A percentile compares a stretch with the other conserved stretches of the same genome.
These are phyloP conservation scores for Drosophila nr. medialis DNA, from an alignment of 2,888 invertebrate genomes.

Conservation along the genomic window DNA sequence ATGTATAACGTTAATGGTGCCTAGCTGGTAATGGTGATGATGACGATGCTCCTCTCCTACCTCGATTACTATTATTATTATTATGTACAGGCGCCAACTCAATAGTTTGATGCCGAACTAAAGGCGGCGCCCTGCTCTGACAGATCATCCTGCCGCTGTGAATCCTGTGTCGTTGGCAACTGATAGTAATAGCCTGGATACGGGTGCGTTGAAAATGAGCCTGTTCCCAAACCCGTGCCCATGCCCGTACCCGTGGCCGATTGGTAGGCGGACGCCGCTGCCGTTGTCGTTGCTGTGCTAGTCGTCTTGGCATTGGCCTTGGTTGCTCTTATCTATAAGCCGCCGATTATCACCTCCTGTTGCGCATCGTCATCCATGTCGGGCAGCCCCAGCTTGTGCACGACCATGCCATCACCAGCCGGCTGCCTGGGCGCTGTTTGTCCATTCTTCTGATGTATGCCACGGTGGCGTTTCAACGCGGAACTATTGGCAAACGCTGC, in stretches of 20 bases:
- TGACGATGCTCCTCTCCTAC: conserved; percentile 39
- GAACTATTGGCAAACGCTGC: conserved; percentile 95
- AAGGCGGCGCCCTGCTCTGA: conserved; percentile 38
- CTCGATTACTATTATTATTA: conserved; percentile 8
- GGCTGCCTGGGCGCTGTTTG: conserved; percentile 86
- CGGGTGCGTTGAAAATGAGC: conserved; percentile 37
- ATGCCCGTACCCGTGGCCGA: conserved; percentile 28
- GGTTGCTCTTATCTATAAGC: conserved; percentile 83
- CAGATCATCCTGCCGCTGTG: conserved; percentile 43
- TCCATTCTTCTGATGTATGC: conserved; percentile 94
- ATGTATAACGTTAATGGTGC: conserved; percentile 57
- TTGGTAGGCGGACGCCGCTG: conserved; percentile 41
- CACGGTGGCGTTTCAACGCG: conserved; percentile 93
- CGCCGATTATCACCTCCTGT: conserved; percentile 83
- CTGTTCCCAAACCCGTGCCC: conserved; percentile 4
- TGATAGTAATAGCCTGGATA: conserved; percentile 62
- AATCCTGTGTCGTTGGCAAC: conserved; percentile 44
- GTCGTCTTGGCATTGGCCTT: conserved; percentile 59
- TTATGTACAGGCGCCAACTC: conserved; percentile 52
- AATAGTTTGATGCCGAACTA: conserved; percentile 51
- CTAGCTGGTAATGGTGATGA: conserved; percentile 61
- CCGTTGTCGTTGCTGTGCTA: conserved; percentile 44
- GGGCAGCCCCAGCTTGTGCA: conserved; percentile 84
- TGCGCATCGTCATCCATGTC: conserved; percentile 85
- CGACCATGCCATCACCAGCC: conserved; percentile 78